A percentile compares a stretch with the other conserved stretches of the same genome.
Conservation (phyloP, 2,888 invertebrate species). For the Pogonocherus hispidulus region DNA sequence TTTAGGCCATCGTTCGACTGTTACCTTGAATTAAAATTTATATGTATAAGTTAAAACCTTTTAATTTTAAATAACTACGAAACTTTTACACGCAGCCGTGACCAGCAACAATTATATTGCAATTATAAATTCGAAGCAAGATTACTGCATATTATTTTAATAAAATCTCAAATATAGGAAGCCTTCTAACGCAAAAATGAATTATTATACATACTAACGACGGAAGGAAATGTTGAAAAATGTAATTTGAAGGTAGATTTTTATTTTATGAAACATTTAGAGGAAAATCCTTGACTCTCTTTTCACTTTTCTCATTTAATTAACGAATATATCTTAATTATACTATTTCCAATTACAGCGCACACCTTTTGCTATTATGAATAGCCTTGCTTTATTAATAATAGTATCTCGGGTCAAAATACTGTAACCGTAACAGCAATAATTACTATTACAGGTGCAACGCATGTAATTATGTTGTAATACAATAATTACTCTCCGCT, state of each 20-base stretch:
- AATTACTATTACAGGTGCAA: too few species aligned
- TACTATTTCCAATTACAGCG: too few species aligned
- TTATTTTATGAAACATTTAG: neutral
- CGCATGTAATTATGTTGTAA: too few species aligned
- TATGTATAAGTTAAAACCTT: neutral
- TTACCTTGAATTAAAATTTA: neutral
- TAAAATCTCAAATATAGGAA: too few species aligned
- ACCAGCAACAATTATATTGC: neutral
- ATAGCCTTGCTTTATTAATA: too few species aligned
- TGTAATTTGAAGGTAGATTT: neutral
- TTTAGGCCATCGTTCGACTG: neutral
- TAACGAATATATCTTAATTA: neutral
- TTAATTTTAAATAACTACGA: neutral
- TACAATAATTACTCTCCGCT: too few species aligned
- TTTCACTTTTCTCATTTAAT: neutral
- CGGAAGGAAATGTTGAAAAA: neutral
- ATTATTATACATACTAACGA: too few species aligned
- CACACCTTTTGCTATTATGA: too few species aligned
- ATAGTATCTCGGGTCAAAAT: neutral
- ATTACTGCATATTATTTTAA: neutral
- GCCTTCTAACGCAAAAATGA: too few species aligned
- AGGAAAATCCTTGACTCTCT: neutral
- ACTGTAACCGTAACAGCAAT: neutral
- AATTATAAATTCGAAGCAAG: neutral
- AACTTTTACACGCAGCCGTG: neutral